Evolutionary conservation across 2,888 invertebrate genomes (phyloP), one percentile per base, ranked within the genome.

Genomic region (Epirrhoe alternata): DNA sequence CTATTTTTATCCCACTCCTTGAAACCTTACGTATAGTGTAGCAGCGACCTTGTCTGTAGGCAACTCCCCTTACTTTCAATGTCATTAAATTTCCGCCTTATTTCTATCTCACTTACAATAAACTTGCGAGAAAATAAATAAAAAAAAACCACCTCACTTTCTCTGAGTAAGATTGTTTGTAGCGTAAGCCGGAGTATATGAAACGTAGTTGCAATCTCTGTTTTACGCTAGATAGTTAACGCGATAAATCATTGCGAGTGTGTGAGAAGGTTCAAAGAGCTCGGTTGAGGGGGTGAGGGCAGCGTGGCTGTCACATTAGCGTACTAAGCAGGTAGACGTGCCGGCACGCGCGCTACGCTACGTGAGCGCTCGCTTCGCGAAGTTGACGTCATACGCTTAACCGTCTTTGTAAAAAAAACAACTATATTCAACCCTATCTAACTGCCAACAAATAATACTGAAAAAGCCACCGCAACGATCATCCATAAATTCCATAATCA

Each of bases 291-390:
- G 70, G 66, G 74, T 69, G 76, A 74, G 74, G 73, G 71, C 73
- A 62, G 64, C 74, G 74, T 66, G 74, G 72, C 82, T 80, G 79
- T 78, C 83, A 81, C 82, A 85, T 88, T 87, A 86, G 80, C 82
- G 82, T 80, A 81, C 82, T 87, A 87, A 89, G 80, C 85, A 87
- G 86, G 84, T 82, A 77, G 73, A 86, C 87, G 87, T 86, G 88
- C 72, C 69, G 79, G 74, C 85, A 83, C 82, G 86, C 77, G 79
- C 77, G 57, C 65, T 76, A 82, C 77, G 57, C 65, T 76, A 82
- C 80, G 78, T 80, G 80, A 68, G 63, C 69, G 45, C 55, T 38
- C 58, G 61, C 66, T 38, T 65, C 64, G 61, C 50, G 61, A 69
- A 49, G 51, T 68, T 68, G 55, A 71, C 72, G 70, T 68, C 71